These are phyloP conservation scores for Cyprinodon brontotheroides DNA, from an alignment of 2,113 vertebrate genomes.

Conservation along the genomic window DNA sequence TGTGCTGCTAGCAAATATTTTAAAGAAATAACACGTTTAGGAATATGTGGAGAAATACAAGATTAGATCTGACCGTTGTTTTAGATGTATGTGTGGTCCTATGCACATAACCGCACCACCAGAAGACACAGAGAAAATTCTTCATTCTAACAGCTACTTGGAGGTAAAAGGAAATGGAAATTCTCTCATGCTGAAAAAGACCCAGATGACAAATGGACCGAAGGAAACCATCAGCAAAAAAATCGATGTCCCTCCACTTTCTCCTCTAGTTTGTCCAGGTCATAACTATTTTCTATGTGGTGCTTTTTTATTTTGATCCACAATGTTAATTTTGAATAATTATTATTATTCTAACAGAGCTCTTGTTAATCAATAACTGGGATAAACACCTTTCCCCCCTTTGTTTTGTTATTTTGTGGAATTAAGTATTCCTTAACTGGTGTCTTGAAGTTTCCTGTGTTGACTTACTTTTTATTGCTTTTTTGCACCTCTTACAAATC, in stretches of 20 bases:
- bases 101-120: constrained; percentile 38
- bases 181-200: constrained; percentile 48
- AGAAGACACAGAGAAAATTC: constrained; percentile 57
- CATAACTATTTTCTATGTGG: constrained; percentile 5
- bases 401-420: not conserved
- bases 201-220: constrained; percentile 61
- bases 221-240: constrained; percentile 37
- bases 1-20: constrained; percentile 1
- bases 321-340: not conserved
- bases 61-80: constrained; percentile 29
- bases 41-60: constrained; percentile 34
- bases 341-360: not conserved
- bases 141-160: constrained; percentile 59
- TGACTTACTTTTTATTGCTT: not conserved
- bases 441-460: not conserved
- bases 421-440: not conserved
- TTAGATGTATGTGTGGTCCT: constrained; percentile 24
- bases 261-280: constrained; percentile 32
- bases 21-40: not conserved
- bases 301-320: constrained; percentile 19
- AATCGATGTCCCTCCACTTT: constrained; percentile 45
- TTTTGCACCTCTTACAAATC: too few relatives aligned
- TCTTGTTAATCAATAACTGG: not conserved
- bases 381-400: not conserved
- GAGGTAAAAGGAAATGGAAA: constrained; percentile 61